phyloP scores from a whole-genome alignment of 2,113 vertebrate species.

The Centropus bengalensis region DNA sequence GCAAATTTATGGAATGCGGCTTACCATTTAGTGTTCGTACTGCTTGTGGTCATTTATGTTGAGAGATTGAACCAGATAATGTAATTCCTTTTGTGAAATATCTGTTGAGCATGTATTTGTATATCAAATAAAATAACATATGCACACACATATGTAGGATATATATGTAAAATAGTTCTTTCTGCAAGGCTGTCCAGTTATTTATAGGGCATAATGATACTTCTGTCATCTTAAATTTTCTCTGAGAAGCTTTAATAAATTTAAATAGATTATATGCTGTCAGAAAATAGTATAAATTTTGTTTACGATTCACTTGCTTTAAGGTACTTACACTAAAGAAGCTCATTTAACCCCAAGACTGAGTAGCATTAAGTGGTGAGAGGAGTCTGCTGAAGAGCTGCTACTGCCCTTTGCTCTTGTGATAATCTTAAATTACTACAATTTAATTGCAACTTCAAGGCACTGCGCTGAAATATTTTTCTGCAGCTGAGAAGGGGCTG shows the following conservation, averaged over 20 bases:
- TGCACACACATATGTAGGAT: constrained; percentile 7
- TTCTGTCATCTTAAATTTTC: constrained; percentile 78
- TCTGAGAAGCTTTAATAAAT: constrained; percentile 76
- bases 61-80: background rate
- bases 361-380: constrained; percentile 80
- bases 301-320: constrained; percentile 84
- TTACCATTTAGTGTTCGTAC: background rate
- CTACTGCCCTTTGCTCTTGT: constrained; percentile 80
- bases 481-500: constrained; percentile 32
- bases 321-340: constrained; percentile 84
- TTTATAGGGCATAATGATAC: constrained; percentile 70
- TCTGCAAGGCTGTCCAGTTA: constrained; percentile 45
- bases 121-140: constrained; percentile 12
- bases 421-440: constrained; percentile 86
- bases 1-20: background rate
- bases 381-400: constrained; percentile 77
- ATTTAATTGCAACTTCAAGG: constrained; percentile 83
- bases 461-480: constrained; percentile 62
- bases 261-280: constrained; percentile 80
- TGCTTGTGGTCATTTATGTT: constrained; percentile 20
- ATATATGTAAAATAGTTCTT: constrained; percentile 44
- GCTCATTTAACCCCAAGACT: constrained; percentile 83
- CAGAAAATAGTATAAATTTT: constrained; percentile 84
- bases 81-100: constrained; percentile 20
- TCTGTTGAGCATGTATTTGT: background rate